Base-by-base conservation (phyloP, 2,888 invertebrate genomes). In the Drosophila quinaria region DNA sequence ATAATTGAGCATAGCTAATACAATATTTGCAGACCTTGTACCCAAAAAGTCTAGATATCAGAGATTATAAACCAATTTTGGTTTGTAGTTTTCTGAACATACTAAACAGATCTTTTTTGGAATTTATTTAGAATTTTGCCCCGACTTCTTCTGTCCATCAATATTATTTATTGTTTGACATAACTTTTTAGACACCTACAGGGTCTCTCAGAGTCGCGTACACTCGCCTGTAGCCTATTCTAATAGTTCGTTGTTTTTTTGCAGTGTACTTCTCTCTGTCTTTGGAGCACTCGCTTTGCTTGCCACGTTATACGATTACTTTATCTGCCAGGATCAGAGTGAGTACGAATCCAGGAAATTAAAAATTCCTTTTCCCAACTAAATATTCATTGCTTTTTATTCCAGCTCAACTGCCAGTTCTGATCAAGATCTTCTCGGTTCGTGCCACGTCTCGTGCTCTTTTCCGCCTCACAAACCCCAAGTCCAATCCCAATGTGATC, bases 391-490 rank as follows among this genome's bases (percentile, higher is more conserved):
- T 22, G 1, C 13, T 15, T 17, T 11, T 13, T 35, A 10, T 1
- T 4, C 1, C 8, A 74, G 74, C 35, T 1, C 25, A 62, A 25
- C 13, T 74, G 6, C 71, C 82, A 0, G 59, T 71, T 10, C 15
- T 80, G 3, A 33, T 90, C 2, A 56, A 52, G 8, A 58, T 81
- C 25, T 91, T 91, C 51, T 92, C 91, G 0, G 54, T 91, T 8
- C 67, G 78, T 1, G 68, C 58, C 10, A 88, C 89, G 39, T 67
- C 78, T 13, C 65, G 67, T 0, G 37, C 55, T 0, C 71, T 89
- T 9, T 81, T 89, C 52, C 59, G 73, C 11, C 58, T 74, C 22
- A 63, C 59, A 1, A 58, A 74, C 0, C 50, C n/a, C 9, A 39
- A 39, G 0, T 47, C 58, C 1, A 82, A 86, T 50, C 78, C 86